A percentile compares a stretch with the other conserved stretches of the same genome.
Conservation (phyloP, 2,888 invertebrate species). For the Eubasilissa splendida region DNA sequence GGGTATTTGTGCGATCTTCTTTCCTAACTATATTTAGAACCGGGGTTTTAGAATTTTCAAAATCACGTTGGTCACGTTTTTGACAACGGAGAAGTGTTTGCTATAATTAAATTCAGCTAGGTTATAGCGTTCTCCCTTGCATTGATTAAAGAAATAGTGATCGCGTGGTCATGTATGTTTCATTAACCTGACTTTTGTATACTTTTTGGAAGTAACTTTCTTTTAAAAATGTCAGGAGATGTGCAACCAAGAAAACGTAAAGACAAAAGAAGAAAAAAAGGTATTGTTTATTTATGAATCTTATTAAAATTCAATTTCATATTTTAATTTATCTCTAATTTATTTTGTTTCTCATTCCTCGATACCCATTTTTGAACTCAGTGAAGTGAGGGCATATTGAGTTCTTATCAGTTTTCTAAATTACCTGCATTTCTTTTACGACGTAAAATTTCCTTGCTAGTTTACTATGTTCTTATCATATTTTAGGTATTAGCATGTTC, state of each 20-base stretch:
- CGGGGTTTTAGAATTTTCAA: slow-evolving; percentile 49
- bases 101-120: slow-evolving; percentile 34
- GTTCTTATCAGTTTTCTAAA: background rate
- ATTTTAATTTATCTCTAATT: background rate
- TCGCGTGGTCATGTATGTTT: slow-evolving; percentile 46
- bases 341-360: background rate
- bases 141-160: slow-evolving; percentile 9
- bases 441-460: slow-evolving; percentile 7
- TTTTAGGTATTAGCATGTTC: slow-evolving; percentile 25
- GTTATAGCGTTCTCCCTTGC: slow-evolving; percentile 14
- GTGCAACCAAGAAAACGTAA: slow-evolving; percentile 89
- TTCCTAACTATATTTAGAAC: slow-evolving; percentile 47
- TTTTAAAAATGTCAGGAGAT: slow-evolving; percentile 81
- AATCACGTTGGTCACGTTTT: slow-evolving; percentile 48
- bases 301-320: background rate
- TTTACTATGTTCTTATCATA: slow-evolving; percentile 26
- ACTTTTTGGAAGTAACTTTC: slow-evolving; percentile 36
- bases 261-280: slow-evolving; percentile 87
- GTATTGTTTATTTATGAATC: slow-evolving; percentile 66
- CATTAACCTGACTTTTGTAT: slow-evolving; percentile 24
- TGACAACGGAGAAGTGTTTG: slow-evolving; percentile 29
- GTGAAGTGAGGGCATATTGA: background rate
- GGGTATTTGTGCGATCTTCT: slow-evolving; percentile 31
- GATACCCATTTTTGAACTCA: background rate
- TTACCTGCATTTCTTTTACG: background rate